Evolutionary conservation across 2,113 vertebrate genomes (phyloP).

Genomic region (Melierax canorus): DNA sequence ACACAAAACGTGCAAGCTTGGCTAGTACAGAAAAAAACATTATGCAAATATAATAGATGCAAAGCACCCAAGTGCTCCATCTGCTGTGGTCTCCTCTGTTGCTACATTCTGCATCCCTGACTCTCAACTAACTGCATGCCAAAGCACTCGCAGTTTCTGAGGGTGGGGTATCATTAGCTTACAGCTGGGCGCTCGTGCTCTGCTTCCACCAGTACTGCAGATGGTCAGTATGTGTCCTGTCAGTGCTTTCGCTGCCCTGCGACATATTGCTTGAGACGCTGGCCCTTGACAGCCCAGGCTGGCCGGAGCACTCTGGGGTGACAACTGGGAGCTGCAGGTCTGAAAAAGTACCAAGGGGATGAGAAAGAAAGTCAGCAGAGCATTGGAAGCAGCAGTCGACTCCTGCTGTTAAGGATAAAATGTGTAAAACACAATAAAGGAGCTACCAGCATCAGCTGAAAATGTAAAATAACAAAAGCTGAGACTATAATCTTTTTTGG

Average conservation of each 20-base stretch:
- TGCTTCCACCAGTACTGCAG: not conserved
- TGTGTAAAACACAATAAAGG: not conserved
- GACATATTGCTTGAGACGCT: not conserved
- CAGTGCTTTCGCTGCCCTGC: not conserved
- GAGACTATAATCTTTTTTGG: not conserved
- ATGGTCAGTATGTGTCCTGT: not conserved
- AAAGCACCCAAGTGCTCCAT: not conserved
- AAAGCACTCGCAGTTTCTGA: not conserved
- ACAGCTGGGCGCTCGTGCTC: not conserved
- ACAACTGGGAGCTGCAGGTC: conserved; percentile 72
- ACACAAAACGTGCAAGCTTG: not conserved
- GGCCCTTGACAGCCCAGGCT: not conserved
- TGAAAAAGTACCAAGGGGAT: conserved; percentile 57
- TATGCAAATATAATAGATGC: not conserved
- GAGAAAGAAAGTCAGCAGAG: not conserved
- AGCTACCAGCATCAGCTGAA: not conserved
- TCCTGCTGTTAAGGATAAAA: not conserved
- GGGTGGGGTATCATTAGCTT: conserved; percentile 3
- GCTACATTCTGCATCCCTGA: not conserved
- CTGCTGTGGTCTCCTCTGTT: not conserved
- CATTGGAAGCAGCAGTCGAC: not conserved
- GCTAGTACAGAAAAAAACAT: not conserved
- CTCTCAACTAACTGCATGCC: not conserved
- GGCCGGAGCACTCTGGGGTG: conserved; percentile 71
- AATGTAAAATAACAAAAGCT: not conserved